Evolutionary conservation across 2,113 vertebrate species (phyloP), one percentile per base, ranked within the genome.

Genomic region (Ovis canadensis): DNA sequence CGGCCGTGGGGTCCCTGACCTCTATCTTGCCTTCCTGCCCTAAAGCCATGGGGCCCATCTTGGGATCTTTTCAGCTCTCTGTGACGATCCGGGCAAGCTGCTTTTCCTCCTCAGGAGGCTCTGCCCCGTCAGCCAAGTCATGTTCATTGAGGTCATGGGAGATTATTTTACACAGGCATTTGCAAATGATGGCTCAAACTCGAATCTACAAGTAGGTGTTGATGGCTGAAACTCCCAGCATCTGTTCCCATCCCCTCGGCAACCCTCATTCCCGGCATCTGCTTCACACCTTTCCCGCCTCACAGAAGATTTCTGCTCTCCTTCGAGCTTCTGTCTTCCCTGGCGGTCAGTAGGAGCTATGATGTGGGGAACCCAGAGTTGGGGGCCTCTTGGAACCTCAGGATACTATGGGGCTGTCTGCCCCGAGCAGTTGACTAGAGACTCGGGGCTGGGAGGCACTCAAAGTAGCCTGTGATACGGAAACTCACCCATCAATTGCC

Each of bases 161-260:
- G 67, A 94, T 97, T 90, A 74, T 91, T 93, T 97, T 85, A 92
- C 93, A 94, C 59, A 93, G 77, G 55, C 85, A 86, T 97, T 96
- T 97, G 94, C 82, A 97, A 97, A 80, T 29, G 55, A 97, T 5
- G 12, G 85, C 85, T 97, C 77, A 40, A 36, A 88, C 92, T 87
- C 57, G 52, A 88, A 55, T 81, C 84, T 84, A 36, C 96, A 96
- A 97, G 86, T 77, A 96, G 92, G 92, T 95, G 97, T 91, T 89
- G 84, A 81, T 55, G 95, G 91, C 93, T 89, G 91, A 92, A 84
- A 90, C 81, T 87, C 67, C 11, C 12, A 50, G 67, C 77, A 86
- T 97, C 96, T 93, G 59, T 40, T 92, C 59, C 52, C 83, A 82
- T 52, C 80, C n/a, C 80, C 55, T 11, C 59, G 71, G 59, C 85